Conservation (phyloP, 2,797 vertebrate genomes). For the Vultur gryphus region DNA sequence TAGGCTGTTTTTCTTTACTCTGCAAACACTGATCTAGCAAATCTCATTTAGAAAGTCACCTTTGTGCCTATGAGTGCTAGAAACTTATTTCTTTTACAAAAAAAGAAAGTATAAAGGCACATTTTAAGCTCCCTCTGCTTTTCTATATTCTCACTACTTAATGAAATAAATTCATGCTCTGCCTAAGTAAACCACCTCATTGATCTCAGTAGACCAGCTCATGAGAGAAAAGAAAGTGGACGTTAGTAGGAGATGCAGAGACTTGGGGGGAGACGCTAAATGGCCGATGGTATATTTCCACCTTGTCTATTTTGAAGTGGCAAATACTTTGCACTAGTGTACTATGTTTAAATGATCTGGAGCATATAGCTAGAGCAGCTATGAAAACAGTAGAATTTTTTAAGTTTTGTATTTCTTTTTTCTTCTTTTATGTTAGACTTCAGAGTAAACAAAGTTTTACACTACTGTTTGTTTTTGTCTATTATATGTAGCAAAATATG, state of each 20-base stretch:
- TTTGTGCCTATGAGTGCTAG: neutral
- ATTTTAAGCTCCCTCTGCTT: neutral
- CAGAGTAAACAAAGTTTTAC: neutral
- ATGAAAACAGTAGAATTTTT: neutral
- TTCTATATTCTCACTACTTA: neutral
- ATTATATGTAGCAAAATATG: slow-evolving; percentile 52
- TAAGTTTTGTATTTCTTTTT: neutral
- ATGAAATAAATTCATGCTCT: neutral
- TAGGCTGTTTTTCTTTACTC: neutral
- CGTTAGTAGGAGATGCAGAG: neutral
- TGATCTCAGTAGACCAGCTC: neutral
- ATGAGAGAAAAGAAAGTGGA: neutral
- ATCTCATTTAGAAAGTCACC: neutral
- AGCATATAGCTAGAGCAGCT: neutral
- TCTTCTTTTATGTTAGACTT: neutral
- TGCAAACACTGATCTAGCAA: neutral
- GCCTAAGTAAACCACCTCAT: neutral
- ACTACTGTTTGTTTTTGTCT: slow-evolving; percentile 44
- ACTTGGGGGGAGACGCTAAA: neutral
- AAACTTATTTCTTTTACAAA: neutral
- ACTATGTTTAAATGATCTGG: neutral
- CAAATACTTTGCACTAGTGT: neutral
- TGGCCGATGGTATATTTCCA: neutral
- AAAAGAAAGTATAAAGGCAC: neutral
- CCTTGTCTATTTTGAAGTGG: neutral